A percentile compares a stretch with the other conserved stretches of the same genome.
phyloP scores from a whole-genome alignment of 1,140 invertebrate species.

The Liolophura sinensis region DNA sequence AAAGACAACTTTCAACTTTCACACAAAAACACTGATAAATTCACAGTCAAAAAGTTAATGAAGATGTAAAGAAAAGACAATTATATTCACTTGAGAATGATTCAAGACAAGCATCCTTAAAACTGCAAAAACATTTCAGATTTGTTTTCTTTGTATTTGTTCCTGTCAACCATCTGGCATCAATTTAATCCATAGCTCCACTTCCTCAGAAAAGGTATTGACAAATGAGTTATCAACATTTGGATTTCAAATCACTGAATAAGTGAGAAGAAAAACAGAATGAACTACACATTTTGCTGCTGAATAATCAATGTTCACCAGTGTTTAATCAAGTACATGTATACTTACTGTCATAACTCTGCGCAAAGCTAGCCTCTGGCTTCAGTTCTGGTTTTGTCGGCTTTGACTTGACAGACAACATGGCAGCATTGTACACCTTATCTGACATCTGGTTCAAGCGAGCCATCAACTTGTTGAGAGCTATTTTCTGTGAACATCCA shows the following conservation, averaged over 20 bases:
- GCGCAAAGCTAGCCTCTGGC: slow-evolving; percentile 24
- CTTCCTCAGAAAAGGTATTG: too few relatives aligned
- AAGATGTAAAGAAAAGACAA: too few relatives aligned
- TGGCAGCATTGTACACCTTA: slow-evolving; percentile 47
- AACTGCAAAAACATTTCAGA: too few relatives aligned
- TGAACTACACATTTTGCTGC: not conserved
- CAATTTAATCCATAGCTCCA: too few relatives aligned
- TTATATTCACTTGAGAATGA: too few relatives aligned
- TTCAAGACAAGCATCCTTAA: too few relatives aligned
- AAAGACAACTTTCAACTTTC: too few relatives aligned
- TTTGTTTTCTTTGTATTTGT: too few relatives aligned
- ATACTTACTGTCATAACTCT: slow-evolving; percentile 37
- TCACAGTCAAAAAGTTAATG: too few relatives aligned
- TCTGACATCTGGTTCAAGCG: slow-evolving; percentile 46
- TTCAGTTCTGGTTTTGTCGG: slow-evolving; percentile 14
- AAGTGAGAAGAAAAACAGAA: not conserved
- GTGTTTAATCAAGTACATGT: not conserved
- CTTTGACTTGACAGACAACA: slow-evolving; percentile 42
- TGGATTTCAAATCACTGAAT: not conserved
- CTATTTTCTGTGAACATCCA: slow-evolving; percentile 41
- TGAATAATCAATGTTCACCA: not conserved
- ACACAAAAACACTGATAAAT: too few relatives aligned
- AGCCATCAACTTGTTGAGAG: slow-evolving; percentile 46
- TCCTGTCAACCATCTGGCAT: too few relatives aligned
- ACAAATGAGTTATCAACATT: too few relatives aligned